A percentile compares a stretch with the other conserved stretches of the same genome.
phyloP scores from a whole-genome alignment of 1,140 invertebrate genomes.

The Meloidogyne hapla region DNA sequence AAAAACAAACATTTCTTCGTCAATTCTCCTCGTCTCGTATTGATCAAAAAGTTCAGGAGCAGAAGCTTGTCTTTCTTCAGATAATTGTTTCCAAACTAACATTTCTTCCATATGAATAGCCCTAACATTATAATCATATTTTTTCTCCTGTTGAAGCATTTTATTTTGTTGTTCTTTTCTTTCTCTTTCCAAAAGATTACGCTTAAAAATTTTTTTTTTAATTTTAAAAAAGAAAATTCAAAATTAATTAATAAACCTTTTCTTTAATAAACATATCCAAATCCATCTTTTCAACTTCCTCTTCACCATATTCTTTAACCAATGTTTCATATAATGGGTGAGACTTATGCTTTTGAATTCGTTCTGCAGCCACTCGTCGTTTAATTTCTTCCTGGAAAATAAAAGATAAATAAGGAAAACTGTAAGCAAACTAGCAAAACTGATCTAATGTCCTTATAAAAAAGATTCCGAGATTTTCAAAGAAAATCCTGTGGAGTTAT shows the following conservation, averaged over 20 bases:
- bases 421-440: not conserved
- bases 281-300: slow-evolving; percentile 55
- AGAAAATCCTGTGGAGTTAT: too few relatives aligned
- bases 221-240: slow-evolving; percentile 11
- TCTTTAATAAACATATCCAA: slow-evolving; percentile 55
- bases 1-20: slow-evolving; percentile 55
- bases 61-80: slow-evolving; percentile 29
- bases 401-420: not conserved
- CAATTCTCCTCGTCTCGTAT: slow-evolving; percentile 52
- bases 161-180: slow-evolving; percentile 49
- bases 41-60: slow-evolving; percentile 45
- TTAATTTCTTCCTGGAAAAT: slow-evolving; percentile 45
- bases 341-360: slow-evolving; percentile 30
- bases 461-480: too few relatives aligned
- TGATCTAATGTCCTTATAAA: too few relatives aligned
- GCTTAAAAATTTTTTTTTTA: slow-evolving; percentile 30
- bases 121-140: slow-evolving; percentile 60
- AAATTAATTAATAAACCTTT: slow-evolving; percentile 49
- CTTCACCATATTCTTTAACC: slow-evolving; percentile 59
- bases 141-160: slow-evolving; percentile 62
- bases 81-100: slow-evolving; percentile 45
- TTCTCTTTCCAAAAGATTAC: slow-evolving; percentile 52
- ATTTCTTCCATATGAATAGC: slow-evolving; percentile 63
- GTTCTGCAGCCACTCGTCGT: slow-evolving; percentile 29
- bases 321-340: slow-evolving; percentile 55